Conservation (phyloP, 2,797 vertebrate species). For the Leptoclinus maculatus region DNA sequence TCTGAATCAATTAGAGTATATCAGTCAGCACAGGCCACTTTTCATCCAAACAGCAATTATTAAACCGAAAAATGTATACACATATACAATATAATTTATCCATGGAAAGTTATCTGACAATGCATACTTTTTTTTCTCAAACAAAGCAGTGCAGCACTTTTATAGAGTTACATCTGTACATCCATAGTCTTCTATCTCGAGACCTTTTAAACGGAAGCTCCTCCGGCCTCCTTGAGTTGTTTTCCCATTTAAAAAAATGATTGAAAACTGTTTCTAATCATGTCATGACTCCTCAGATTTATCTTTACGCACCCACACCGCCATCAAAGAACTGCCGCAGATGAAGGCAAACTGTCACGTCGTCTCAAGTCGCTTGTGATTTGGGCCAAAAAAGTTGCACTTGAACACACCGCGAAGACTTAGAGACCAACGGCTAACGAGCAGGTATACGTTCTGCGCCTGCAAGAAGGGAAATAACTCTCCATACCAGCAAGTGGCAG, state of each 20-base stretch:
- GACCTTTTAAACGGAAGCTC: not conserved
- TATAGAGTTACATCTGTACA: not conserved
- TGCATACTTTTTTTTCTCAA: not conserved
- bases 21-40: not conserved
- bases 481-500: too few species aligned
- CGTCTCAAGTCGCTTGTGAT: too few species aligned
- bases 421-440: too few species aligned
- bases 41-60: not conserved
- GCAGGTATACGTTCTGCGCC: too few species aligned
- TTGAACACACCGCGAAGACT: not conserved
- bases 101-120: not conserved
- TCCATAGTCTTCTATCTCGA: not conserved
- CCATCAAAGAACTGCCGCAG: not conserved
- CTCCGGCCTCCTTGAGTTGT: not conserved
- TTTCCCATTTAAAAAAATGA: not conserved
- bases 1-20: not conserved
- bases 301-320: not conserved
- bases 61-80: conserved; percentile 1
- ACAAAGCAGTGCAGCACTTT: not conserved
- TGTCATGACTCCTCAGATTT: not conserved
- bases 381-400: too few species aligned
- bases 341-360: too few species aligned
- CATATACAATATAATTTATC: not conserved
- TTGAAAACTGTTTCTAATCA: not conserved
- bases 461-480: too few species aligned